A percentile compares a stretch with the other conserved stretches of the same genome.
phyloP scores from a whole-genome alignment of 2,888 invertebrate species.

The Druceiella hillmani region DNA sequence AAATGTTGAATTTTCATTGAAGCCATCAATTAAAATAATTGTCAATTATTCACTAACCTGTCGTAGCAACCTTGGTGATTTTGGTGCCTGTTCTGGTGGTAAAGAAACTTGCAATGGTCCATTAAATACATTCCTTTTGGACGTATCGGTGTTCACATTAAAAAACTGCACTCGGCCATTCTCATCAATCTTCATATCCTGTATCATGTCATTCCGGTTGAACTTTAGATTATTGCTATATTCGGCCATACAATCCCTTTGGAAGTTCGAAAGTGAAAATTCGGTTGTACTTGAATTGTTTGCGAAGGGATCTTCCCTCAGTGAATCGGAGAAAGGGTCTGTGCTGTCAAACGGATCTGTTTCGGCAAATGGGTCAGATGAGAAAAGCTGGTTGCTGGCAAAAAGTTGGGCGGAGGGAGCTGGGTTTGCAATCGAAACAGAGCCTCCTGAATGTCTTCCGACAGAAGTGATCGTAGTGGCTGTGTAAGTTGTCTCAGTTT shows the following conservation, averaged over 20 bases:
- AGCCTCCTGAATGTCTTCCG: conserved; percentile 34
- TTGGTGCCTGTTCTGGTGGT: conserved; percentile 55
- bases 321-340: conserved; percentile 61
- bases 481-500: conserved; percentile 36
- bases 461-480: conserved; percentile 45
- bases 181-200: conserved; percentile 27
- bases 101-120: conserved; percentile 65
- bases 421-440: conserved; percentile 37
- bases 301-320: conserved; percentile 58
- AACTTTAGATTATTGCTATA: conserved; percentile 38
- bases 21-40: too few species aligned
- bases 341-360: conserved; percentile 69
- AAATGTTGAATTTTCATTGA: too few species aligned
- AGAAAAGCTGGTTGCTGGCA: conserved; percentile 36
- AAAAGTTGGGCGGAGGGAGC: conserved; percentile 33
- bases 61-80: conserved; percentile 41
- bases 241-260: conserved; percentile 14
- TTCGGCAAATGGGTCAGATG: conserved; percentile 59
- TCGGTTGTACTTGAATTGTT: conserved; percentile 27
- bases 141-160: conserved; percentile 9
- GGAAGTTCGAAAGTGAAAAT: conserved; percentile 27
- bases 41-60: conserved; percentile 37
- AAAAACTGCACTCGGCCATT: conserved; percentile 26
- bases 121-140: conserved; percentile 46
- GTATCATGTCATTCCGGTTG: conserved; percentile 28